These are phyloP conservation scores for Callorhinus ursinus DNA, from an alignment of 2,113 vertebrate genomes.

Conservation along the genomic window DNA sequence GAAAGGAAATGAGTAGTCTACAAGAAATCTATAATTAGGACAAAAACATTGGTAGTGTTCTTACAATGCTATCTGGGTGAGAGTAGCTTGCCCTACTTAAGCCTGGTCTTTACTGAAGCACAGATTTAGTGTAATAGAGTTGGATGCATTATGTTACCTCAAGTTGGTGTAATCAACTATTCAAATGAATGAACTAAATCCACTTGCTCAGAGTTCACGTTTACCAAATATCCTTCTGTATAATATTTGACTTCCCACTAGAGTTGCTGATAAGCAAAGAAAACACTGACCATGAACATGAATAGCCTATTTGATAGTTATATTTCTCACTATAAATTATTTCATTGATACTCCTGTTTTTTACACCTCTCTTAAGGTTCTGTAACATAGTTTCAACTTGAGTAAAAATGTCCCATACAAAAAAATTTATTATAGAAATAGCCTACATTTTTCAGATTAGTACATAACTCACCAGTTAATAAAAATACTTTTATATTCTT, in stretches of 20 bases:
- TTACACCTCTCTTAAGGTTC: neutral
- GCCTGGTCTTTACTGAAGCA: neutral
- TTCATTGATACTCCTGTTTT: neutral
- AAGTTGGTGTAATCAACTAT: neutral
- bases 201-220: neutral
- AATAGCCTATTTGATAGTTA: neutral
- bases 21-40: neutral
- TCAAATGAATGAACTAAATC: neutral
- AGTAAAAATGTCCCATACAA: neutral
- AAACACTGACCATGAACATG: neutral
- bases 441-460: constrained; percentile 39
- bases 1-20: neutral
- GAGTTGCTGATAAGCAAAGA: neutral
- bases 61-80: neutral
- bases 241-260: neutral
- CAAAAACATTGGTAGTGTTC: neutral
- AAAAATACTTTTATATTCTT: neutral
- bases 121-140: neutral
- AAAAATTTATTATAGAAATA: constrained; percentile 35
- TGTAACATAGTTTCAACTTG: neutral
- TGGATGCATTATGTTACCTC: neutral
- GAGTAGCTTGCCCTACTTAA: neutral
- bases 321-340: neutral
- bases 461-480: constrained; percentile 13
- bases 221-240: neutral